Percentiles rank a stretch among this genome's conserved stretches.
Evolutionary conservation across 1,140 invertebrate genomes (phyloP).

Genomic region (Stegodyphus dumicola): DNA sequence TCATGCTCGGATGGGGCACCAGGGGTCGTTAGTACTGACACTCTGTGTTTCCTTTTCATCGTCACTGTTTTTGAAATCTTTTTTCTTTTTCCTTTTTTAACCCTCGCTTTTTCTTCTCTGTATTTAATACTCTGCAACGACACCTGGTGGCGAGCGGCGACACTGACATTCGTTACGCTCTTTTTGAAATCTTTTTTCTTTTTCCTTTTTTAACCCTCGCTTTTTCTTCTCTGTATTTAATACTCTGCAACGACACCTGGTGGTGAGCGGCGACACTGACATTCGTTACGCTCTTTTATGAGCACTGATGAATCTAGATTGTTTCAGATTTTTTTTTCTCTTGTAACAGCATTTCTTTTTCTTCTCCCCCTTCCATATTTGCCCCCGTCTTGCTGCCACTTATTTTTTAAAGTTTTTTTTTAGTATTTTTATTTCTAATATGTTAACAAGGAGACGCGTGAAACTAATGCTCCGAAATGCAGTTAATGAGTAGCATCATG

Average conservation of each 20-base stretch:
- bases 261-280: conserved; percentile 9
- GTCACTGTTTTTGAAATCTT: not conserved
- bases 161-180: conserved; percentile 40
- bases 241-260: not conserved
- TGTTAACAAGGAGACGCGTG: too few relatives aligned
- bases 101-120: not conserved
- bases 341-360: not conserved
- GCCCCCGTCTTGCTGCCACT: not conserved
- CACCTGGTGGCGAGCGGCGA: not conserved
- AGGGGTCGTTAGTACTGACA: conserved; percentile 56
- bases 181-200: too few relatives aligned
- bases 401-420: too few relatives aligned
- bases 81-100: conserved; percentile 7
- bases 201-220: too few relatives aligned
- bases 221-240: conserved; percentile 4
- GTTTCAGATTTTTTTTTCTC: not conserved
- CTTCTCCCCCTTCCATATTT: not conserved
- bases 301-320: conserved; percentile 12
- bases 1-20: conserved; percentile 31
- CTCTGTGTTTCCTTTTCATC: conserved; percentile 32
- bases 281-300: conserved; percentile 35
- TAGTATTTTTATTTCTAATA: too few relatives aligned
- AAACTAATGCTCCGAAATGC: too few relatives aligned
- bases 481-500: too few relatives aligned
- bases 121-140: not conserved